phyloP scores from a whole-genome alignment of 2,888 invertebrate species.

The Melolontha melolontha region DNA sequence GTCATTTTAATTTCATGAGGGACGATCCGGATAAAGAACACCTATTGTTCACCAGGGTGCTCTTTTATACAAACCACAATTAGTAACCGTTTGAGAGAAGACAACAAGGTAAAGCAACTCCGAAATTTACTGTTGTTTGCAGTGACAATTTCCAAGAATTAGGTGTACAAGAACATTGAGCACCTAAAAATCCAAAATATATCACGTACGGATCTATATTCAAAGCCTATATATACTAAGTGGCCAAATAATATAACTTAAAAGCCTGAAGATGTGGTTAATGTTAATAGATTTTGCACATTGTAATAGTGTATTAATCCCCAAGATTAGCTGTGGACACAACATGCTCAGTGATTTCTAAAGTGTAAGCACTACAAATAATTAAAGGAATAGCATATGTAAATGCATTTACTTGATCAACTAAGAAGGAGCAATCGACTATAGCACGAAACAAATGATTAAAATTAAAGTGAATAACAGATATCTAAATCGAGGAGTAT shows the following conservation, averaged over 20 bases:
- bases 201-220: constrained; percentile 78
- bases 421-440: too few species aligned
- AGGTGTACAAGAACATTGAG: constrained; percentile 71
- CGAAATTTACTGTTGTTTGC: constrained; percentile 26
- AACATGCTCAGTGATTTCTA: constrained; percentile 95
- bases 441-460: too few species aligned
- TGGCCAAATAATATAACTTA: constrained; percentile 86
- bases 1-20: constrained; percentile 77
- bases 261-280: constrained; percentile 80
- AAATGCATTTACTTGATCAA: constrained; percentile 65
- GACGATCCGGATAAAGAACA: constrained; percentile 79
- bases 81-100: constrained; percentile 59
- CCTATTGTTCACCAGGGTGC: constrained; percentile 72
- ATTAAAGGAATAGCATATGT: constrained; percentile 87
- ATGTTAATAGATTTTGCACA: constrained; percentile 94
- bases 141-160: constrained; percentile 68
- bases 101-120: constrained; percentile 39
- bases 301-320: constrained; percentile 91
- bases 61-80: constrained; percentile 67
- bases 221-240: constrained; percentile 74
- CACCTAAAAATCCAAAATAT: constrained; percentile 75
- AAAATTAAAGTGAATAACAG: too few species aligned
- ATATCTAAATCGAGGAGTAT: too few species aligned
- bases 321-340: constrained; percentile 91
- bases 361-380: constrained; percentile 84